Conservation (phyloP, 2,113 vertebrate genomes). For the Sinocyclocheilus anophthalmus region DNA sequence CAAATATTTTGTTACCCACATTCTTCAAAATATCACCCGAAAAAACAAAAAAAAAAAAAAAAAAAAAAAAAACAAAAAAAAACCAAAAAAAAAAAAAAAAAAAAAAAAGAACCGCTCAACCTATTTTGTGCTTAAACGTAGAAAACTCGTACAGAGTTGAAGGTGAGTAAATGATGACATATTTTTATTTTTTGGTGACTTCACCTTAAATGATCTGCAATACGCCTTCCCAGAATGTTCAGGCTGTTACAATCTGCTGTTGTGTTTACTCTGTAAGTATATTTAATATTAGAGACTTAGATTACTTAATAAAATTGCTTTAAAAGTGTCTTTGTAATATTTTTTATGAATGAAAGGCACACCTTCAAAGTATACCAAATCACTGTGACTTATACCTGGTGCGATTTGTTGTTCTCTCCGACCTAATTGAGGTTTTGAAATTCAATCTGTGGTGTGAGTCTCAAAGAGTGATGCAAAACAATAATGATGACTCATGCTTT, state of each 20-base stretch:
- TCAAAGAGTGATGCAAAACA: constrained; percentile 51
- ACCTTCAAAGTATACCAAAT: too few species aligned
- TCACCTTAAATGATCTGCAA: not conserved
- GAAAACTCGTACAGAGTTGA: too few species aligned
- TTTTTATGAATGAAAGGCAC: not conserved
- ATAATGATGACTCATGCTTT: constrained; percentile 72
- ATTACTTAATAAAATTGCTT: constrained; percentile 40
- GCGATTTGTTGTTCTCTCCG: not conserved
- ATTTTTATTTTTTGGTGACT: too few species aligned
- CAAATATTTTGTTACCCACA: too few species aligned
- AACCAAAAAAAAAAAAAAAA: too few species aligned
- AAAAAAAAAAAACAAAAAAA: too few species aligned
- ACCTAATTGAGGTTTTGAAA: not conserved
- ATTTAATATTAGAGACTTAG: constrained; percentile 53
- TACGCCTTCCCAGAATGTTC: constrained; percentile 34
- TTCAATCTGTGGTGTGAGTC: not conserved
- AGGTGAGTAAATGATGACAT: too few species aligned
- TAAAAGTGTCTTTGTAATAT: not conserved
- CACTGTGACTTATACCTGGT: not conserved
- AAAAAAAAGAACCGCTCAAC: too few species aligned
- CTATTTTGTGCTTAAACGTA: too few species aligned
- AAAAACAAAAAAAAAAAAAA: too few species aligned
- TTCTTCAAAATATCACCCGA: too few species aligned
- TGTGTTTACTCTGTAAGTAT: constrained; percentile 13
- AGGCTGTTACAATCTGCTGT: constrained; percentile 50